Base-by-base conservation (phyloP, 2,797 vertebrate species). In the Helicolenus hilgendorfi region DNA sequence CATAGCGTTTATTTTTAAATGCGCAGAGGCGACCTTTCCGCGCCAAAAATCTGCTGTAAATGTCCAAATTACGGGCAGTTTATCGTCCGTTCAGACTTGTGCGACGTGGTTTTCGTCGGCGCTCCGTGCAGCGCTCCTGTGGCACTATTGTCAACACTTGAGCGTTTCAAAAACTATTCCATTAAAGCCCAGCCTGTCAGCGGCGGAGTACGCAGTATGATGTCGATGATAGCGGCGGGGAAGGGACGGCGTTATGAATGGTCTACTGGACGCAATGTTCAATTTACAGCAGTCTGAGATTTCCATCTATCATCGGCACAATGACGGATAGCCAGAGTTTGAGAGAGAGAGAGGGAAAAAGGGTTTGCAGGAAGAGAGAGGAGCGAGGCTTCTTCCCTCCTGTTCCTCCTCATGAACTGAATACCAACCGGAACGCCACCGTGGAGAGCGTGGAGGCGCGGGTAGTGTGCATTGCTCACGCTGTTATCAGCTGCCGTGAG, bases 231-330 rank as follows among this genome's bases (percentile, higher is more conserved):
- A 90, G 86, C 79, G 36, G 86, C 83, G 4, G 72, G 74, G 79
- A 85, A 67, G 80, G 85, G 79, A 77, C 27, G 64, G 53, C 13
- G 35, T 88, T 89, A 79, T 92, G 93, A 94, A 92, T 87, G 92
- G 92, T 91, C 80, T 58, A 80, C 81, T 83, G 86, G 93, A 92
- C 38, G 71, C 85, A 85, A 71, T 92, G 93, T 96, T 95, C 93
- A 95, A 93, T 96, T 96, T 96, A 94, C 90, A 94, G 92, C 89
- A 63, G 89, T 69, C 79, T 67, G 88, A 94, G 91, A 94, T 95
- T 94, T 96, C 75, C 92, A 95, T 96, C 94, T 95, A 90, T 95
- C 94, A 92, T 81, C 67, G 3, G 63, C 79, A 78, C 84, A 77
- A 84, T 86, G 85, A 89, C 63, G 63, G 87, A 93, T 83, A 72